phyloP scores from a whole-genome alignment of 2,797 vertebrate species.

The Chromobotia macracanthus region DNA sequence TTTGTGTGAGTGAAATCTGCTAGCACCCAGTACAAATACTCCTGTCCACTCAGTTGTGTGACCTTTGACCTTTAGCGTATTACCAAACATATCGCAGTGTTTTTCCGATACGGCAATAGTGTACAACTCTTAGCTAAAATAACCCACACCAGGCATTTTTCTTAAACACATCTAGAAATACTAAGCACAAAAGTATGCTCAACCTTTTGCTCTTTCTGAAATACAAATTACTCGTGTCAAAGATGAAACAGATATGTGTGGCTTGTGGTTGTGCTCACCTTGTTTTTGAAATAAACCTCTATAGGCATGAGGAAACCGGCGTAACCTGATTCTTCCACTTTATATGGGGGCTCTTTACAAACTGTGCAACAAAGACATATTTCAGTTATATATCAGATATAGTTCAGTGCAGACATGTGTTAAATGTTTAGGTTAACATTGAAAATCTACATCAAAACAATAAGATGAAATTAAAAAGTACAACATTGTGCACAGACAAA shows the following conservation, averaged over 20 bases:
- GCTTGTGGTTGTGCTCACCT: constrained; percentile 75
- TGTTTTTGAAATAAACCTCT: constrained; percentile 99
- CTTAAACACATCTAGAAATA: background rate
- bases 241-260: background rate
- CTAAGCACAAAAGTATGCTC: background rate
- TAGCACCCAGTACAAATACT: constrained; percentile 37
- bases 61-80: constrained; percentile 42
- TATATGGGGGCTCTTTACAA: constrained; percentile 98
- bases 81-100: constrained; percentile 29
- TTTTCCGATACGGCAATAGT: constrained; percentile 10
- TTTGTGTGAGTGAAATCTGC: constrained; percentile 23
- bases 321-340: constrained; percentile 97
- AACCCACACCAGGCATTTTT: background rate
- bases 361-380: constrained; percentile 73
- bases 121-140: background rate
- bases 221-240: constrained; percentile 8
- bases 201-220: background rate
- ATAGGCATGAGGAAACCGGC: constrained; percentile 99
- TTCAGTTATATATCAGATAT: too few relatives aligned
- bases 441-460: too few relatives aligned
- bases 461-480: too few relatives aligned
- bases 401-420: background rate
- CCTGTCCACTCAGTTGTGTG: constrained; percentile 17
- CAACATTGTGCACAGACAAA: too few relatives aligned
- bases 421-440: background rate